Evolutionary conservation across 2,888 invertebrate species (phyloP).

Genomic region (Sarcophaga subvicina): DNA sequence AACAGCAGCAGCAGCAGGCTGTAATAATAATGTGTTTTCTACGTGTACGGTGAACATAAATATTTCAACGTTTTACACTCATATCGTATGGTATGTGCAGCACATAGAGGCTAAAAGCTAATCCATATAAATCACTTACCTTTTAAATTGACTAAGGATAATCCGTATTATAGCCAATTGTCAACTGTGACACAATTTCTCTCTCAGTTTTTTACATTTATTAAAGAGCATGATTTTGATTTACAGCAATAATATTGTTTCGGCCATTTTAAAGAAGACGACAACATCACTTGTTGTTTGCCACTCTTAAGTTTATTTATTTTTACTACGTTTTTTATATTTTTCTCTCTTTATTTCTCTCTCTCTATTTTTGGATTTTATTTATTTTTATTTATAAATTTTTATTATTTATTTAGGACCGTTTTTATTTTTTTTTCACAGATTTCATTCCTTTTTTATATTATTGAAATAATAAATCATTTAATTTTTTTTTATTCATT

Average conservation of each 20-base stretch:
- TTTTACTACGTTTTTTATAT: neutral
- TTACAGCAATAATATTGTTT: conserved; percentile 52
- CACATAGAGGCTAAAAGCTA: neutral
- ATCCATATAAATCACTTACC: conserved; percentile 64
- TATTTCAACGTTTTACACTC: too few species aligned
- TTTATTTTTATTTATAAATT: neutral
- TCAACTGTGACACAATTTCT: conserved; percentile 71
- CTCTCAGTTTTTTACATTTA: conserved; percentile 59
- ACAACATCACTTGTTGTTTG: conserved; percentile 42
- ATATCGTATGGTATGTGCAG: too few species aligned
- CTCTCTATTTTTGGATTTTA: neutral
- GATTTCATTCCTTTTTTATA: neutral
- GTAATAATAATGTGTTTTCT: neutral
- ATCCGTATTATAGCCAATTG: conserved; percentile 71
- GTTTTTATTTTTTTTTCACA: neutral
- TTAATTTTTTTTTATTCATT: neutral
- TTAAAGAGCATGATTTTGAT: conserved; percentile 67
- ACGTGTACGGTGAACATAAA: neutral
- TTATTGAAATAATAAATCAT: neutral
- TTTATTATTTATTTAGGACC: conserved; percentile 9
- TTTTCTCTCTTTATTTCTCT: neutral
- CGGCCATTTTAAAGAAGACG: conserved; percentile 50
- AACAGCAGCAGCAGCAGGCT: neutral
- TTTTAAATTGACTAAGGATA: conserved; percentile 69
- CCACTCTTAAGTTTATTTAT: neutral